Conservation (phyloP, 2,797 vertebrate genomes). For the Darevskia nairensis region DNA sequence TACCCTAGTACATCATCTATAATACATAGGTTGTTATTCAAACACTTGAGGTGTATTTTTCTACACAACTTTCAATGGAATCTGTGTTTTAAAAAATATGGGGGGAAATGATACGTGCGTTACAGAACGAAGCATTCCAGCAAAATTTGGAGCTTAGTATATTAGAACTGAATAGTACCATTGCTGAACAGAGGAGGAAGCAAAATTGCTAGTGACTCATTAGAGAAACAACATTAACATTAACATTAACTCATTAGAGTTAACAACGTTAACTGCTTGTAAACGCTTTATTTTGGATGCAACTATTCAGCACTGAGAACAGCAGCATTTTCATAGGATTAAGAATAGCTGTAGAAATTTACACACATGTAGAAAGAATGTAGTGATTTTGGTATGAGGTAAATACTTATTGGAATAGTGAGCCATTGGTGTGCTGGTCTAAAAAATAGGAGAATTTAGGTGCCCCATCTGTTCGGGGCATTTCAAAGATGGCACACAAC, state of each 20-base stretch:
- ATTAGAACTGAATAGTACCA: conserved; percentile 8
- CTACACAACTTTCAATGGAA: background rate
- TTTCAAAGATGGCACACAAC: background rate
- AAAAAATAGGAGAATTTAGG: background rate
- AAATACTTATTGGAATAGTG: background rate
- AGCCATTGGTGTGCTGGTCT: background rate
- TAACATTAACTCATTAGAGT: too few species aligned
- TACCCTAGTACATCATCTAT: background rate
- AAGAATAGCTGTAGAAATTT: background rate
- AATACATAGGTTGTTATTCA: background rate
- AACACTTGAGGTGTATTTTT: background rate
- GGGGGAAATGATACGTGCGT: conserved; percentile 17
- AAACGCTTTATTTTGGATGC: conserved; percentile 20
- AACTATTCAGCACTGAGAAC: conserved; percentile 52
- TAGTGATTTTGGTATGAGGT: background rate
- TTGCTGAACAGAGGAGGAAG: conserved; percentile 12
- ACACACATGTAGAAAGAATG: background rate
- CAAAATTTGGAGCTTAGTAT: background rate
- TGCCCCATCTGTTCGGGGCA: background rate
- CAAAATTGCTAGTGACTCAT: conserved; percentile 19
- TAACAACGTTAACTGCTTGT: background rate
- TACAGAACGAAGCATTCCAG: background rate
- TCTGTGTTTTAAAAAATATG: background rate
- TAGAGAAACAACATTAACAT: conserved; percentile 21
- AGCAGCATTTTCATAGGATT: conserved; percentile 38